These are phyloP conservation scores for Orius insidiosus DNA, from an alignment of 1,140 invertebrate genomes.

Conservation along the genomic window DNA sequence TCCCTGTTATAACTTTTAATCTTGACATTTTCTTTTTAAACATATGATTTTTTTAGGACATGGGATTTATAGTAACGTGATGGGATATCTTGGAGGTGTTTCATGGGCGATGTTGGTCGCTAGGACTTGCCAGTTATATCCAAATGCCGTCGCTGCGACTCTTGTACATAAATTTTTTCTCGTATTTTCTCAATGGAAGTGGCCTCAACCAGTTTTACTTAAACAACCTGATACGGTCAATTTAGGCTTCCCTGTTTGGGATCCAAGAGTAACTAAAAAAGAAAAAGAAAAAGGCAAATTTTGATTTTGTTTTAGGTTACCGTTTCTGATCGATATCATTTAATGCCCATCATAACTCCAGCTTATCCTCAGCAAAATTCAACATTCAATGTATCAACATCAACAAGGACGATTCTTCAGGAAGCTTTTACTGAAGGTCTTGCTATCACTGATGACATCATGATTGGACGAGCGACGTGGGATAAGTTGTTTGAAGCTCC, in stretches of 20 bases:
- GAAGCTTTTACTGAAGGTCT: slow-evolving; percentile 77
- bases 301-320: slow-evolving; percentile 50
- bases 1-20: slow-evolving; percentile 7
- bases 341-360: slow-evolving; percentile 99
- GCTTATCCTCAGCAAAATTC: slow-evolving; percentile 99
- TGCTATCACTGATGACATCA: slow-evolving; percentile 71
- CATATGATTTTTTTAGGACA: slow-evolving; percentile 46
- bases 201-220: slow-evolving; percentile 92
- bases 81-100: slow-evolving; percentile 96
- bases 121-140: slow-evolving; percentile 94
- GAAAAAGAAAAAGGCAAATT: slow-evolving; percentile 20
- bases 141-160: slow-evolving; percentile 86
- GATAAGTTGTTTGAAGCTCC: slow-evolving; percentile 86
- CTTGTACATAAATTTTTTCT: slow-evolving; percentile 97
- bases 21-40: slow-evolving; percentile 9
- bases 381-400: slow-evolving; percentile 93
- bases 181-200: slow-evolving; percentile 93
- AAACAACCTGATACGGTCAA: slow-evolving; percentile 79
- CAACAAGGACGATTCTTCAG: slow-evolving; percentile 83
- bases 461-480: slow-evolving; percentile 70
- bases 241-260: slow-evolving; percentile 86
- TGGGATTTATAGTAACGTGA: slow-evolving; percentile 94
- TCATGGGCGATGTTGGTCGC: slow-evolving; percentile 99
- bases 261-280: slow-evolving; percentile 74
- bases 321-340: slow-evolving; percentile 76